Conservation (phyloP, 1,140 invertebrate genomes). For the Drosophila sturtevanti region DNA sequence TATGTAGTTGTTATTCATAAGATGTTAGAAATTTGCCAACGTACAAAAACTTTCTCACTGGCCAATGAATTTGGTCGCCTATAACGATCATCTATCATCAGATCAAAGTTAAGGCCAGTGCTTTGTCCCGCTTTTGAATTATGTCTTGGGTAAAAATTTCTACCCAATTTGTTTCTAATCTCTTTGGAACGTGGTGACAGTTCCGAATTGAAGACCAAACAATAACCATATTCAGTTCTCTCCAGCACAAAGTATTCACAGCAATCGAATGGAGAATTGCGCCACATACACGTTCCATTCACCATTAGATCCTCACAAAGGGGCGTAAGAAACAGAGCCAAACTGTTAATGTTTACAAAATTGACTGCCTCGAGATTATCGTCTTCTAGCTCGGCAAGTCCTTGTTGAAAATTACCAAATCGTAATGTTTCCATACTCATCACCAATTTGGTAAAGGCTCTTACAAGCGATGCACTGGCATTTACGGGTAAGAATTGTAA, state of each 20-base stretch:
- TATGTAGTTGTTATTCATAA: too few relatives aligned
- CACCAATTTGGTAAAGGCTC: slow-evolving; percentile 47
- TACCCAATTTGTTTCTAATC: slow-evolving; percentile 36
- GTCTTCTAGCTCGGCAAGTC: slow-evolving; percentile 53
- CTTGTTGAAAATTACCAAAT: slow-evolving; percentile 47
- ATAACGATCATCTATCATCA: slow-evolving; percentile 45
- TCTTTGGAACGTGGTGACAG: slow-evolving; percentile 35
- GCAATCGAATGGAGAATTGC: slow-evolving; percentile 54
- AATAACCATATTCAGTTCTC: slow-evolving; percentile 65
- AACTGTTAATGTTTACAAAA: slow-evolving; percentile 45
- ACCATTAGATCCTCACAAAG: slow-evolving; percentile 58
- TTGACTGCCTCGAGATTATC: slow-evolving; percentile 56
- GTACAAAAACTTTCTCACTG: slow-evolving; percentile 61
- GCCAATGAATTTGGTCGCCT: slow-evolving; percentile 51
- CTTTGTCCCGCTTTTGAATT: slow-evolving; percentile 66
- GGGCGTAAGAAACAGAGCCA: slow-evolving; percentile 42
- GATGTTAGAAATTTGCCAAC: not conserved
- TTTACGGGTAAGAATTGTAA: slow-evolving; percentile 56
- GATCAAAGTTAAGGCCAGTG: slow-evolving; percentile 58
- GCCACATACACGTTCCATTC: slow-evolving; percentile 50
- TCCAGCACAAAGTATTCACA: slow-evolving; percentile 67
- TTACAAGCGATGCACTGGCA: slow-evolving; percentile 34
- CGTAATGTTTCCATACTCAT: slow-evolving; percentile 52
- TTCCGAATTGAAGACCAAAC: slow-evolving; percentile 66
- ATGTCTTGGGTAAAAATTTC: slow-evolving; percentile 57